A percentile compares a stretch with the other conserved stretches of the same genome.
These are phyloP conservation scores for Dysmachus trigonus DNA, from an alignment of 2,888 invertebrate genomes.

Conservation along the genomic window DNA sequence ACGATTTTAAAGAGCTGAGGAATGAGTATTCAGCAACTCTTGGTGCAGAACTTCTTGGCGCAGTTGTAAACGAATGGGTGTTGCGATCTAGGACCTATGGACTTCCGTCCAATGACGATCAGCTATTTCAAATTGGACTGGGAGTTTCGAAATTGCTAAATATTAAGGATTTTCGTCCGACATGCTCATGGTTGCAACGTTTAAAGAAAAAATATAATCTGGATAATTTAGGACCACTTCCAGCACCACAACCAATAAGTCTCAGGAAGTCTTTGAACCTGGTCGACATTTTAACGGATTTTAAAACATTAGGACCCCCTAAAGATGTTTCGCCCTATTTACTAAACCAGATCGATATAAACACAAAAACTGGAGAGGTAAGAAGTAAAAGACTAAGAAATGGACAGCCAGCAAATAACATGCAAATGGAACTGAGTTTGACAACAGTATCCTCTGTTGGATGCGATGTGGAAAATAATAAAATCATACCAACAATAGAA, in stretches of 20 bases:
- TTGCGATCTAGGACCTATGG: neutral
- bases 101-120: neutral
- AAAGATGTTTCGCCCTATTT: neutral
- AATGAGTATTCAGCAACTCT: neutral
- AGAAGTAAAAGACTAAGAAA: neutral
- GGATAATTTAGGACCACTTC: neutral
- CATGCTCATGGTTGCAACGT: constrained; percentile 27
- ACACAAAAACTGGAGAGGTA: neutral
- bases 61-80: constrained; percentile 3
- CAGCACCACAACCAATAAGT: neutral
- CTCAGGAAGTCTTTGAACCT: neutral
- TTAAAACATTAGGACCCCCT: neutral
- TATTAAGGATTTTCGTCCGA: neutral
- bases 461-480: neutral
- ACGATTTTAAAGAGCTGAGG: neutral
- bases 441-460: neutral
- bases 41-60: neutral
- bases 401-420: neutral
- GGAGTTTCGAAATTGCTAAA: neutral
- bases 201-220: constrained; percentile 7
- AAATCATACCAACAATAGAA: neutral
- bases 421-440: neutral
- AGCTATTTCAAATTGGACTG: neutral
- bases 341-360: neutral
- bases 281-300: neutral